A percentile compares a stretch with the other conserved stretches of the same genome.
Evolutionary conservation across 2,113 vertebrate genomes (phyloP).

Genomic region (Falcunculus frontatus): DNA sequence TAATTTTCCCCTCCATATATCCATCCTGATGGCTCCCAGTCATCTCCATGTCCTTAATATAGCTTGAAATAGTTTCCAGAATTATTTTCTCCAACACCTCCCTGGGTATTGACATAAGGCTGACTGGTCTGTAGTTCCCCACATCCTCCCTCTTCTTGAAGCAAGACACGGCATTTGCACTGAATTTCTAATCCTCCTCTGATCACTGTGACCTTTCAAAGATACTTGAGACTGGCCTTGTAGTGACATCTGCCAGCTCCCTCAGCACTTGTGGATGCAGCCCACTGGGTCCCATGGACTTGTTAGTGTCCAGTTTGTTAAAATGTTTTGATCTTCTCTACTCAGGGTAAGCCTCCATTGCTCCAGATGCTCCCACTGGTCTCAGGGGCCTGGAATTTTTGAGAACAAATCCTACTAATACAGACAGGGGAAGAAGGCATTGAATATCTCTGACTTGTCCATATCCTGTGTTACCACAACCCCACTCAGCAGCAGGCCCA

Average conservation of each 20-base stretch:
- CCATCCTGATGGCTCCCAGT: neutral
- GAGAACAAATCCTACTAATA: neutral
- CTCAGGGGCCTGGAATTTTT: neutral
- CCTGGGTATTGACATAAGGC: neutral
- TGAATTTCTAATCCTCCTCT: neutral
- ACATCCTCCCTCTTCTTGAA: neutral
- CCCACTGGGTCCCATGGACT: neutral
- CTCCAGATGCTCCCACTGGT: neutral
- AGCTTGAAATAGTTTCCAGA: neutral
- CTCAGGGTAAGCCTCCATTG: neutral
- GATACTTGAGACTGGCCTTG: neutral
- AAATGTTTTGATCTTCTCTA: neutral
- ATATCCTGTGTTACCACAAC: neutral
- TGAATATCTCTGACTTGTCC: neutral
- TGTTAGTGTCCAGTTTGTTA: neutral
- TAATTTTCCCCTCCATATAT: neutral
- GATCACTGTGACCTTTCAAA: neutral
- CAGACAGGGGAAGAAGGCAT: neutral
- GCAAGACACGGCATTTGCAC: neutral
- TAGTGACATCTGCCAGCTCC: neutral
- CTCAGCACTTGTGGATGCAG: neutral
- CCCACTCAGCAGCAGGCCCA: neutral
- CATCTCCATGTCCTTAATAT: neutral
- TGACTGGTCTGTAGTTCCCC: neutral
- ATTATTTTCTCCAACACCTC: neutral